phyloP scores from a whole-genome alignment of 2,113 vertebrate genomes.

The Penelope pileata region DNA sequence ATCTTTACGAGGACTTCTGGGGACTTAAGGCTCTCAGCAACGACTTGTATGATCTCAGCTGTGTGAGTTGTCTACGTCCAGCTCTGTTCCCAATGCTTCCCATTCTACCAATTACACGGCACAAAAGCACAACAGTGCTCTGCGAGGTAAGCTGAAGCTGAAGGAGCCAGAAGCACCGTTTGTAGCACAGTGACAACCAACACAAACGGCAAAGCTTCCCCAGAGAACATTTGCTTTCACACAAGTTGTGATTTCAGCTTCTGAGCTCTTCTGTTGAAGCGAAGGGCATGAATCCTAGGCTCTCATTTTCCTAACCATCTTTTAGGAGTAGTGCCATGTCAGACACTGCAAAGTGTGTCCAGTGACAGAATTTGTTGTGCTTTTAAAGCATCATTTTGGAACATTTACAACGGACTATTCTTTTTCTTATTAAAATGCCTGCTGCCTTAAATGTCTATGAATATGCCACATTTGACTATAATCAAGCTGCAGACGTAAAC shows the following conservation, averaged over 20 bases:
- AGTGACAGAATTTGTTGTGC: background rate
- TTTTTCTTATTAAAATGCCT: constrained; percentile 35
- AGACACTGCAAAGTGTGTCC: background rate
- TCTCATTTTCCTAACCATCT: background rate
- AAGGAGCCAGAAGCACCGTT: background rate
- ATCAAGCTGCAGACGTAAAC: background rate
- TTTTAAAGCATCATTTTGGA: constrained; percentile 43
- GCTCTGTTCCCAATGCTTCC: background rate
- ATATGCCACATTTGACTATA: background rate
- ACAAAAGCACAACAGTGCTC: background rate
- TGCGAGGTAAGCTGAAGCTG: background rate
- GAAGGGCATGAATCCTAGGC: background rate
- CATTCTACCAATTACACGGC: background rate
- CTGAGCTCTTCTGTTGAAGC: accelerated
- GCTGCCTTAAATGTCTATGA: constrained; percentile 32
- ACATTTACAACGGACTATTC: background rate
- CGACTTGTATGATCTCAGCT: background rate
- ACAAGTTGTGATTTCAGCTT: background rate
- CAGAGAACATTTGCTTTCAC: background rate
- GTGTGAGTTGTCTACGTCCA: accelerated
- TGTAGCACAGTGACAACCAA: background rate
- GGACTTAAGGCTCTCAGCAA: background rate
- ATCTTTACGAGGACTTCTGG: background rate
- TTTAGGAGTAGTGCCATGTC: background rate
- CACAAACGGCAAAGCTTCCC: background rate